phyloP scores from a whole-genome alignment of 64 coral and sea anemone species.

The Montipora efflorescens region DNA sequence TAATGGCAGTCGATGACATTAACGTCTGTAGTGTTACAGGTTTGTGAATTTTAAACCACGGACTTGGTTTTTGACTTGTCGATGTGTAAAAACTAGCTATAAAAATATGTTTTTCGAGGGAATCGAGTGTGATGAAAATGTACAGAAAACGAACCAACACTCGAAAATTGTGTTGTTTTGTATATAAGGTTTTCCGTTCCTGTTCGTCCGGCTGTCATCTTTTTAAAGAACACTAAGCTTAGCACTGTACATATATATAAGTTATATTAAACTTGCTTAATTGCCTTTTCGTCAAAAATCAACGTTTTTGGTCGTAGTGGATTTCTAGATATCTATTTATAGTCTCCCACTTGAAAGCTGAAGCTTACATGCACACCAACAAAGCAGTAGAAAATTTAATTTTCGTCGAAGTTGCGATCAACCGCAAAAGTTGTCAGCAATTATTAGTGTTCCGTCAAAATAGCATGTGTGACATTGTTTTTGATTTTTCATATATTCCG shows the following conservation, averaged over 20 bases:
- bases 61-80: neutral
- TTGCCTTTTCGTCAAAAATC: too few species aligned
- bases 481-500: neutral
- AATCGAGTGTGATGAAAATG: too few species aligned
- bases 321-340: too few species aligned
- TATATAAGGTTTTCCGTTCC: neutral
- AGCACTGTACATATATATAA: too few species aligned
- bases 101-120: too few species aligned
- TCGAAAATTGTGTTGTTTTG: too few species aligned
- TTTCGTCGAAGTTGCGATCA: neutral
- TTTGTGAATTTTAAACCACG: neutral
- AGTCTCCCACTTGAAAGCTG: too few species aligned
- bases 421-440: neutral
- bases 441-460: neutral
- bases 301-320: too few species aligned
- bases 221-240: neutral
- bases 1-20: neutral
- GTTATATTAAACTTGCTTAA: too few species aligned
- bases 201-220: neutral
- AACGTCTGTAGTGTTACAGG: neutral
- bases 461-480: conserved; percentile 8
- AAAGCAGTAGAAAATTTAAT: neutral
- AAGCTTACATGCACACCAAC: too few species aligned
- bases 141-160: too few species aligned
- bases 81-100: neutral